Percentiles rank a stretch among this genome's conserved stretches.
phyloP scores from a whole-genome alignment of 2,888 invertebrate genomes.

The Nomada lathburiana region DNA sequence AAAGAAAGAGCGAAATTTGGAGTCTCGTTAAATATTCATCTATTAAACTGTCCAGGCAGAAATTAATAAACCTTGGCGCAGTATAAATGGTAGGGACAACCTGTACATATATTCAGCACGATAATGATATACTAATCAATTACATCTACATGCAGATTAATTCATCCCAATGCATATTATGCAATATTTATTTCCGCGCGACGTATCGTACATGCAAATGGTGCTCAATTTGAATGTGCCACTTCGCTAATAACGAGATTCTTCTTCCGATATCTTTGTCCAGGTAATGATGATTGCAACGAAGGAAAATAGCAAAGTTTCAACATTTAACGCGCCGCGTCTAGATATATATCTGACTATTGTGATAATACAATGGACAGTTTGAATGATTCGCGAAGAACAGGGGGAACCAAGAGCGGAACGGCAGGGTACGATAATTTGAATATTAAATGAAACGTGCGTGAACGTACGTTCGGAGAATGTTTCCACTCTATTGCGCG shows the following conservation, averaged over 20 bases:
- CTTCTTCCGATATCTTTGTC: background rate
- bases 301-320: background rate
- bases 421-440: background rate
- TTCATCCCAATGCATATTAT: background rate
- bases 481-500: background rate
- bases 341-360: background rate
- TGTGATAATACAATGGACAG: background rate
- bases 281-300: background rate
- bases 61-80: background rate
- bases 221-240: background rate
- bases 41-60: background rate
- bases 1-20: background rate
- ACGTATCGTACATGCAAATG: conserved; percentile 1
- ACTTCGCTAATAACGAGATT: background rate
- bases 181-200: background rate
- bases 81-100: background rate
- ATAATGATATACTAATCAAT: conserved; percentile 1
- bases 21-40: background rate
- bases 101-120: background rate
- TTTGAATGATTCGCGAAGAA: background rate
- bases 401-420: background rate
- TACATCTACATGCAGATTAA: background rate
- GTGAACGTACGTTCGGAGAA: background rate
- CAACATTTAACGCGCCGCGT: background rate
- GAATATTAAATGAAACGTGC: conserved; percentile 2